These are phyloP conservation scores for Leptarthrus brevirostris DNA, from an alignment of 2,888 invertebrate species.

Conservation along the genomic window DNA sequence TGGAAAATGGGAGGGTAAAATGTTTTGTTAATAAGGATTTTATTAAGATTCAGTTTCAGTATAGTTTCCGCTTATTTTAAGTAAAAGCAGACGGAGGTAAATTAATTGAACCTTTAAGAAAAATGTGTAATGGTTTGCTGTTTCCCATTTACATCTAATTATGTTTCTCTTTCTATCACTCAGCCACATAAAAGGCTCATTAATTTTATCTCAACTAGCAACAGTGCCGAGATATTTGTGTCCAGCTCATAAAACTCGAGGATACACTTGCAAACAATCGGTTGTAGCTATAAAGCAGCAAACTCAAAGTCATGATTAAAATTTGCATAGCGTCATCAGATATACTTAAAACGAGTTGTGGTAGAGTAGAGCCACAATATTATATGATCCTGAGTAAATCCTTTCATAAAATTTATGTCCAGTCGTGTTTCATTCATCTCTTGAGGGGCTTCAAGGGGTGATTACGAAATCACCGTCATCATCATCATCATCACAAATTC, in stretches of 20 bases:
- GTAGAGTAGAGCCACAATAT: background rate
- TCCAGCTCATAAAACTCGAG: background rate
- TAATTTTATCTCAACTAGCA: background rate
- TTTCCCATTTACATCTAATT: no score
- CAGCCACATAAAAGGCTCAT: background rate
- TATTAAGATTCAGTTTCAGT: no score
- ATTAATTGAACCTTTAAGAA: no score
- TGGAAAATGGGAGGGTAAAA: no score
- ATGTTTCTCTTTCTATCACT: background rate
- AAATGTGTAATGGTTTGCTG: no score
- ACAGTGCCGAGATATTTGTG: background rate
- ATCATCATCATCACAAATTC: constrained; percentile 1
- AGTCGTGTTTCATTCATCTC: background rate
- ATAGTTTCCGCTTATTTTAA: no score
- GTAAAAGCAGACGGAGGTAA: no score
- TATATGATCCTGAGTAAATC: constrained; percentile 1
- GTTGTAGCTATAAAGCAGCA: background rate
- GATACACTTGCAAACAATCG: background rate
- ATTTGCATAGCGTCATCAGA: constrained; percentile 38
- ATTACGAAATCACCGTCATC: constrained; percentile 3
- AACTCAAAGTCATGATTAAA: constrained; percentile 24
- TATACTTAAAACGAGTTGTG: background rate
- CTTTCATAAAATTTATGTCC: background rate
- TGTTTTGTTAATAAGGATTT: no score
- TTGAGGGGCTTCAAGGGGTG: background rate